These are phyloP conservation scores for Holothuria scabra DNA, from an alignment of 53 echinoderm and acorn worm species.

Conservation along the genomic window DNA sequence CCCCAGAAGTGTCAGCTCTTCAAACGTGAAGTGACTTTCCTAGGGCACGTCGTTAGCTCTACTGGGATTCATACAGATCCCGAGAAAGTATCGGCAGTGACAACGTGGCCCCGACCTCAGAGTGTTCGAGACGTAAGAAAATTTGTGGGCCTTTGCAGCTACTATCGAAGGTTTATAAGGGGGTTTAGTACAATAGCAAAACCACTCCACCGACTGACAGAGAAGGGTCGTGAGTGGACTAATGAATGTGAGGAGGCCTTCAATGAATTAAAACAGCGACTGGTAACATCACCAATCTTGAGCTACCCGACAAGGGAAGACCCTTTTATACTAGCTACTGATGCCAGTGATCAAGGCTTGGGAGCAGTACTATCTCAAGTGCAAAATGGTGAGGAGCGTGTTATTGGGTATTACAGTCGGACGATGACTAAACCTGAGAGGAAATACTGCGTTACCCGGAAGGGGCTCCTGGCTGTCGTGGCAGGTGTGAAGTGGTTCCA, in stretches of 20 bases:
- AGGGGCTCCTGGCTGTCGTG: conserved; percentile 1
- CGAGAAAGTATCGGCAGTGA: too few relatives aligned
- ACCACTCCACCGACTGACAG: conserved; percentile 19
- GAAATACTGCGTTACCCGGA: conserved; percentile 4
- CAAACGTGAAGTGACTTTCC: conserved; percentile 62
- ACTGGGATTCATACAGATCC: conserved; percentile 35
- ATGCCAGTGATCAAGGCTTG: conserved; percentile 9
- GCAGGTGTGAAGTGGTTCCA: conserved; percentile 6
- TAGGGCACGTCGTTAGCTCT: conserved; percentile 57
- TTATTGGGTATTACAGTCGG: conserved; percentile 28
- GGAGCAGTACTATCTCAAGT: conserved; percentile 20
- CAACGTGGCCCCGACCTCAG: background rate
- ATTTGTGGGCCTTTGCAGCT: conserved; percentile 14
- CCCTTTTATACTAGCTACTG: conserved; percentile 13
- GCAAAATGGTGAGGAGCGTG: conserved; percentile 7
- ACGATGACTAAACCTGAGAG: conserved; percentile 12
- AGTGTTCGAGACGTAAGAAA: conserved; percentile 9
- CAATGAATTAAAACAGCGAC: background rate
- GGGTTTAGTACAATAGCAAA: conserved; percentile 24
- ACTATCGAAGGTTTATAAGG: conserved; percentile 7
- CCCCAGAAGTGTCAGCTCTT: conserved; percentile 68
- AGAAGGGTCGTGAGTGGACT: conserved; percentile 1
- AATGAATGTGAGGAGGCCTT: conserved; percentile 28
- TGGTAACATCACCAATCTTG: background rate
- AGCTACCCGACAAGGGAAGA: conserved; percentile 15